Conservation (phyloP, 2,888 invertebrate genomes). For the Phortica magna region DNA sequence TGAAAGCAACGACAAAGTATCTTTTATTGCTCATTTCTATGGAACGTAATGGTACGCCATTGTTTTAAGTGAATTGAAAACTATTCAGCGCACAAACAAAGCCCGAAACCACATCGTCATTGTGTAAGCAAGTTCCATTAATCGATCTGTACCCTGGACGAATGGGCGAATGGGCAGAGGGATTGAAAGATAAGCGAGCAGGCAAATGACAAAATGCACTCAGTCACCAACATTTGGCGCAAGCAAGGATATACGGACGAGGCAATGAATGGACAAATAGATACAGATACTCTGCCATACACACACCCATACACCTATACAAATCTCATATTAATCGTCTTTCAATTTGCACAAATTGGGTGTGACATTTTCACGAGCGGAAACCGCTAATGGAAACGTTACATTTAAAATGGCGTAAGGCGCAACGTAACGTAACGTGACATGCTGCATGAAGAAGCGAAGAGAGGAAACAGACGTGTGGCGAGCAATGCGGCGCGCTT, state of each 20-base stretch:
- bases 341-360: slow-evolving; percentile 34
- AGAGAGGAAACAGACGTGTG: background rate
- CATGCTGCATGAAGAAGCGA: background rate
- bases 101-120: slow-evolving; percentile 1
- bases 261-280: background rate
- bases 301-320: background rate
- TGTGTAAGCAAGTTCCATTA: slow-evolving; percentile 19
- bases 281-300: background rate
- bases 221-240: too few species aligned
- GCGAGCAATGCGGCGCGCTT: too few species aligned
- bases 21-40: background rate
- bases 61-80: slow-evolving; percentile 15
- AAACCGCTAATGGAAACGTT: slow-evolving; percentile 34
- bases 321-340: slow-evolving; percentile 31
- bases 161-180: background rate
- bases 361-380: slow-evolving; percentile 34
- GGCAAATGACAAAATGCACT: slow-evolving; percentile 15
- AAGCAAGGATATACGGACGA: background rate
- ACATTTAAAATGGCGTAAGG: slow-evolving; percentile 29
- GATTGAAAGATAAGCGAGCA: background rate
- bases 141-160: slow-evolving; percentile 13
- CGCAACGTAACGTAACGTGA: background rate
- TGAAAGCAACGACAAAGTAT: background rate
- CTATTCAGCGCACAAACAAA: slow-evolving; percentile 12
- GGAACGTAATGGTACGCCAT: background rate